These are phyloP conservation scores for Myanophis thanlyinensis DNA, from an alignment of 2,113 vertebrate species.

Conservation along the genomic window DNA sequence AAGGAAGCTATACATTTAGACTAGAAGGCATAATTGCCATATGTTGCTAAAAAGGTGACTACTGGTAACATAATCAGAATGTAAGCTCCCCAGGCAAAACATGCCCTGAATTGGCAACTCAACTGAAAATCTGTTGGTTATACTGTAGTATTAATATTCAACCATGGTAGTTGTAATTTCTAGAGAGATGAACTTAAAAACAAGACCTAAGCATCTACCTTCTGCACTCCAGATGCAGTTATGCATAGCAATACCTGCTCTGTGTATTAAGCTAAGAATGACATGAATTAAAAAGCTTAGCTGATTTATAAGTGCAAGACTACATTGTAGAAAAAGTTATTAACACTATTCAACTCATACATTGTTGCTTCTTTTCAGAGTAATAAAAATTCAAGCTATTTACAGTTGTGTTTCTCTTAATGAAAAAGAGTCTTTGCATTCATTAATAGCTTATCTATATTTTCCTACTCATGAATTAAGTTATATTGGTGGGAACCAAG, in stretches of 20 bases:
- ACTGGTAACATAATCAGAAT: neutral
- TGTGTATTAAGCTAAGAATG: neutral
- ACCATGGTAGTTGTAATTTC: neutral
- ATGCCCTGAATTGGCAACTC: neutral
- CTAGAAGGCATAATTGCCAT: neutral
- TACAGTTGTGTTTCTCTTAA: neutral
- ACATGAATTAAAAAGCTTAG: constrained; percentile 2
- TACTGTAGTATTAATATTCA: neutral
- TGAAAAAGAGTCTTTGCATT: neutral
- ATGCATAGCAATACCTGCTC: constrained; percentile 20
- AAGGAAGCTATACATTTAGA: neutral
- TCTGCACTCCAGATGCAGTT: constrained; percentile 12
- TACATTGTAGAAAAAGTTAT: constrained; percentile 18
- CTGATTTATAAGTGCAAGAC: constrained; percentile 28
- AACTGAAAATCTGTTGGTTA: constrained; percentile 13
- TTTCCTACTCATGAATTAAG: neutral
- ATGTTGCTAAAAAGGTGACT: neutral
- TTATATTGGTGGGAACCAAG: neutral
- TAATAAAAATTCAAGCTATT: neutral
- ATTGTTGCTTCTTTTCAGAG: constrained; percentile 4
- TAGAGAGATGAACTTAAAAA: constrained; percentile 22
- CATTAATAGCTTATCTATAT: neutral
- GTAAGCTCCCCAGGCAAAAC: neutral
- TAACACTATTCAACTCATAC: constrained; percentile 39
- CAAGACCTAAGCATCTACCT: constrained; percentile 12